phyloP scores from a whole-genome alignment of 1,140 invertebrate species.

The Rhynchophorus ferrugineus region DNA sequence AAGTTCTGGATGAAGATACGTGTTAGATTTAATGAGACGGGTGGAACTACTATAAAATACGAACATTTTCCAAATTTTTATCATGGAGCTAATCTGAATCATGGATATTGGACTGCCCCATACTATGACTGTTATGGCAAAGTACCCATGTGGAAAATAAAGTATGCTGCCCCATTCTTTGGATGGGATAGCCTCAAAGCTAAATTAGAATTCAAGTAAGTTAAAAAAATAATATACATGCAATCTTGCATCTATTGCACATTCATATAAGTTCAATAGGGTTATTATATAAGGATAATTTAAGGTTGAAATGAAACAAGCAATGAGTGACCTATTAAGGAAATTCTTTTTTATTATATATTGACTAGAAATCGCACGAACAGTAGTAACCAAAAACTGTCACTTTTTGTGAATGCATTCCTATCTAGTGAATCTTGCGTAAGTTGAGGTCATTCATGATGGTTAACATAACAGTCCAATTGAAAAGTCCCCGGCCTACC shows the following conservation, averaged over 20 bases:
- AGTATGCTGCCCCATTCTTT: constrained; percentile 94
- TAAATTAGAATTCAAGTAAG: constrained; percentile 91
- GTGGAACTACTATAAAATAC: constrained; percentile 72
- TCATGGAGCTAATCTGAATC: constrained; percentile 72
- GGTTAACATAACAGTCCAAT: too few relatives aligned
- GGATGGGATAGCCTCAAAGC: constrained; percentile 89
- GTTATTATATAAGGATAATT: too few relatives aligned
- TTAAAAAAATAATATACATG: too few relatives aligned
- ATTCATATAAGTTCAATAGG: too few relatives aligned
- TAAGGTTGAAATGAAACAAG: too few relatives aligned
- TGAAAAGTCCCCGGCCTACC: too few relatives aligned
- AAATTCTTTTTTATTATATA: too few relatives aligned
- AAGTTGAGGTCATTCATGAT: too few relatives aligned
- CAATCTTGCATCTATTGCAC: too few relatives aligned
- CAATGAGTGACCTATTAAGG: too few relatives aligned
- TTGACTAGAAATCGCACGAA: constrained; percentile 3
- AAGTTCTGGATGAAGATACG: constrained; percentile 90
- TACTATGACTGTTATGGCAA: constrained; percentile 91
- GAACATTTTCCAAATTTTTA: constrained; percentile 88
- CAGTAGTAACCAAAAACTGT: background rate
- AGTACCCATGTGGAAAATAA: constrained; percentile 90
- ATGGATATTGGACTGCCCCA: constrained; percentile 90
- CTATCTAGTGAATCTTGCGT: too few relatives aligned
- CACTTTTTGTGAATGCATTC: background rate
- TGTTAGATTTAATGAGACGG: constrained; percentile 81